Evolutionary conservation across 2,113 vertebrate species (phyloP).

Genomic region (Oxygymnocypris stewartii): DNA sequence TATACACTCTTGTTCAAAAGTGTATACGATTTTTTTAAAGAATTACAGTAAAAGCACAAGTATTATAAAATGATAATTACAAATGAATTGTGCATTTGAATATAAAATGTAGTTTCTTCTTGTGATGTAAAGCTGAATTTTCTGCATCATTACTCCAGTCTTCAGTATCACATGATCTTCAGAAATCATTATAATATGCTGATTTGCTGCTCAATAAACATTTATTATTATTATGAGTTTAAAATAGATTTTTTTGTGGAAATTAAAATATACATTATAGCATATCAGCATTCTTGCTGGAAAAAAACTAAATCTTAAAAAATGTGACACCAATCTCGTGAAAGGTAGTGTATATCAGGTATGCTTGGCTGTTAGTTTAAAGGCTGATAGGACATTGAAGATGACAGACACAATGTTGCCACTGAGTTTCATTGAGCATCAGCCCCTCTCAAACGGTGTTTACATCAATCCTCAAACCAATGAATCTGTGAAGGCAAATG

Average conservation of each 20-base stretch:
- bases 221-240: neutral
- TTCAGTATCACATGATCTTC: neutral
- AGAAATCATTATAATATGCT: neutral
- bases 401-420: constrained; percentile 45
- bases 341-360: neutral
- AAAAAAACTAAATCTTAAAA: too few relatives aligned
- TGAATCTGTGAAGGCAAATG: neutral
- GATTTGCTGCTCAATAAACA: neutral
- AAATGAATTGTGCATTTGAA: too few relatives aligned
- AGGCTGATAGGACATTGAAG: constrained; percentile 23
- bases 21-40: neutral
- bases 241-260: neutral
- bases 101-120: too few relatives aligned
- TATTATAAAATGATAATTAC: neutral
- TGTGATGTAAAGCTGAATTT: neutral
- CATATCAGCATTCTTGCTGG: neutral
- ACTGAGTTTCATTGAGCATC: neutral
- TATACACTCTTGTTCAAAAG: neutral
- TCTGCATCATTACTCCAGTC: neutral
- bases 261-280: neutral
- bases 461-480: neutral
- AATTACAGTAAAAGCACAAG: neutral
- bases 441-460: neutral
- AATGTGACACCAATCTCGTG: neutral
- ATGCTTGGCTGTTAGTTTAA: neutral